Base-by-base conservation (phyloP, 2,797 vertebrate species). In the Anolis apletophallus region DNA sequence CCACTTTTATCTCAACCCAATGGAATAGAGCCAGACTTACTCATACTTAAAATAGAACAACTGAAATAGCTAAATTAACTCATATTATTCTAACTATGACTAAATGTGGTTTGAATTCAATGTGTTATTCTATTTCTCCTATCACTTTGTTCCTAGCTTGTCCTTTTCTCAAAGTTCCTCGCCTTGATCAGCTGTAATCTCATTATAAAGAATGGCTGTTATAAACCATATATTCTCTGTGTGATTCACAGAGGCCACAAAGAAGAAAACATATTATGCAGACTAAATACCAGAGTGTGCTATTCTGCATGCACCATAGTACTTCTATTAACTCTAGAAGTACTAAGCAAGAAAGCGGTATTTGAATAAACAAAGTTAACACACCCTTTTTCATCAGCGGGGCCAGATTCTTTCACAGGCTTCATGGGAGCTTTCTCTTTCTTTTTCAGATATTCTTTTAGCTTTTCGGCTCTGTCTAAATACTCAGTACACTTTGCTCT, bases 401-500 rank as follows among this genome's bases (percentile, higher is more conserved):
- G 69, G 76, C 95, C 94, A 6, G 98, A 96, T 93, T 99, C 98
- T 96, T 99, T 99, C 85, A 99, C 98, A 32, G 98, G 98, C 92
- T 99, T 99, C 69, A 97, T 94, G 1, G 98, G 95, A 76, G 95
- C 95, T 78, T 97, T 99, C 88, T 98, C 98, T 91, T 94, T 98
- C 92, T 98, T 99, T 95, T 99, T 99, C 91, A 99, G 95, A 94
- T 98, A 98, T 40, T 98, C 98, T 90, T 99, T 99, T 83, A 99
- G 94, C 90, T 98, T 98, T 95, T 99, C 99, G 68, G 99, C 99
- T 95, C 99, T 97, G 92, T 99, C 98, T 95, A 99, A 94, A 90
- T 99, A 99, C 85, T 99, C 98, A 0, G 95, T 95, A 93, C 99
- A 99, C 92, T 99, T 99, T 1, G 67, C 93, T 90, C 99, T 96